These are phyloP conservation scores for Ataeniobius toweri DNA, from an alignment of 2,797 vertebrate species.

Conservation along the genomic window DNA sequence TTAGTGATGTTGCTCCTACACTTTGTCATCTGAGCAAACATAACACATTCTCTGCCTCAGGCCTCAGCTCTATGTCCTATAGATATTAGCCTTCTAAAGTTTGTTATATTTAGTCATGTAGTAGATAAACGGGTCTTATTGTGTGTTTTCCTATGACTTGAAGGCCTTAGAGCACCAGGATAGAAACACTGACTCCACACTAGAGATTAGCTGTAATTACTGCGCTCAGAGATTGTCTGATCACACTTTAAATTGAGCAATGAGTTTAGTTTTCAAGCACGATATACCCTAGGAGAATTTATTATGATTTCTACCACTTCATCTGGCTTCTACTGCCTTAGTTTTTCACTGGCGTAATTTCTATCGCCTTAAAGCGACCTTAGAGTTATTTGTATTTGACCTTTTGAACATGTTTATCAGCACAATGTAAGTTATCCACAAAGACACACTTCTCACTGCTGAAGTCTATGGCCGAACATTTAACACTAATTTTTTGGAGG, in stretches of 20 bases:
- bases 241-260: constrained; percentile 16
- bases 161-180: constrained; percentile 12
- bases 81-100: constrained; percentile 34
- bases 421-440: constrained; percentile 57
- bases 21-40: constrained; percentile 16
- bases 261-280: background rate
- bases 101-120: constrained; percentile 52
- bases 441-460: constrained; percentile 56
- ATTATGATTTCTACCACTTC: background rate
- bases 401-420: constrained; percentile 45
- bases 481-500: background rate
- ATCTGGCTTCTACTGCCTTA: background rate
- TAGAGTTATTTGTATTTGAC: constrained; percentile 22
- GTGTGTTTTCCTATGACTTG: constrained; percentile 9
- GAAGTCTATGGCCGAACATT: constrained; percentile 34
- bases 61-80: constrained; percentile 30
- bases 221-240: constrained; percentile 27
- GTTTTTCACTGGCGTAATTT: background rate
- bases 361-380: constrained; percentile 16
- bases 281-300: background rate
- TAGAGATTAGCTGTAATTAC: constrained; percentile 30
- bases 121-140: constrained; percentile 39
- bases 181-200: constrained; percentile 19
- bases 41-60: constrained; percentile 27
- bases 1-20: constrained; percentile 25